These are phyloP conservation scores for Macrotis lagotis DNA, from an alignment of 2,113 vertebrate genomes.

Conservation along the genomic window DNA sequence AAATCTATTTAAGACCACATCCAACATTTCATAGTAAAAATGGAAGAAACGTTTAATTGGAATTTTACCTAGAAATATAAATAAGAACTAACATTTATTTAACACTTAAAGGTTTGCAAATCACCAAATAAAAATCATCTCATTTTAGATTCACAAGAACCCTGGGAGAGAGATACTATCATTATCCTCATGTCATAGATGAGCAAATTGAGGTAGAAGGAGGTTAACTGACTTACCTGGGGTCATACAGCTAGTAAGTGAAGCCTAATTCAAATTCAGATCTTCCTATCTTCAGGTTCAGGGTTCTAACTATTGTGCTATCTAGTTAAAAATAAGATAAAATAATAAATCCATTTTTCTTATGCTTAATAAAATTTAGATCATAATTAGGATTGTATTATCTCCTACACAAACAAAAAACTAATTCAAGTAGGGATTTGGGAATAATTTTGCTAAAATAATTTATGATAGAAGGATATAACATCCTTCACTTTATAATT, in stretches of 20 bases:
- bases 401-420: neutral
- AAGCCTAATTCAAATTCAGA: neutral
- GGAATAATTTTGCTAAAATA: neutral
- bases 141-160: neutral
- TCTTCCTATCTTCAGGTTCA: neutral
- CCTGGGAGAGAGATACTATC: neutral
- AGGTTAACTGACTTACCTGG: neutral
- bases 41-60: neutral
- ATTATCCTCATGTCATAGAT: neutral
- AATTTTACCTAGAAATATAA: neutral
- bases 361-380: neutral
- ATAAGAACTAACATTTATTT: neutral
- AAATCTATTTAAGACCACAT: neutral
- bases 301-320: neutral
- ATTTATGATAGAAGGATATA: neutral
- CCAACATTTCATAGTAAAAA: neutral
- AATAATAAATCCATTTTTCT: neutral
- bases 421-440: neutral
- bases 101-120: neutral
- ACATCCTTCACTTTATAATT: neutral
- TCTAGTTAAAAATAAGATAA: neutral
- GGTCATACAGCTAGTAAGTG: neutral
- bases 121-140: neutral
- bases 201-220: conserved; percentile 14
- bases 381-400: neutral